Base-by-base conservation (phyloP, 1,140 invertebrate genomes). In the Tetraneura akinire region DNA sequence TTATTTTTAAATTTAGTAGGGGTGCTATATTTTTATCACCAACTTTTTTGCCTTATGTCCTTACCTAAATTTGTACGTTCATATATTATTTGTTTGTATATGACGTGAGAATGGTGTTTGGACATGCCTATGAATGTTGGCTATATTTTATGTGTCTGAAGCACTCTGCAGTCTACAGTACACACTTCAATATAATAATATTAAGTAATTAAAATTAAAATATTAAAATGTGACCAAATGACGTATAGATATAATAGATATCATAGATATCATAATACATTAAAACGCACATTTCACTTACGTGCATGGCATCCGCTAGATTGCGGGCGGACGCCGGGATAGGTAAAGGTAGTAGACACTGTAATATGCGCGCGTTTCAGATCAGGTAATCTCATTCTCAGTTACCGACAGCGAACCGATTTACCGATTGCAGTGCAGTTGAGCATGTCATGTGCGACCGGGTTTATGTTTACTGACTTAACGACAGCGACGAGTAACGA, bases 351-450 rank as follows among this genome's bases (percentile, higher is more conserved):
- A 10, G 23, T 18, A 57, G 51, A 51, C 71, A n/a, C n/a, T n/a
- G n/a, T n/a, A n/a, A n/a, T n/a, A 13, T 42, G 11, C 51, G 45
- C 70, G 70, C 29, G 70, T 68, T 11, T 23, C n/a, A n/a, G 21
- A 18, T 42, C n/a, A 60, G 23, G 53, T 78, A 62, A 60, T 55
- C 55, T 11, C 73, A n/a, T n/a, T n/a, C n/a, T n/a, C n/a, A 3
- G 23, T 29, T 18, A 57, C 21, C 32, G 9, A 45, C 32, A 10
- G 14, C 37, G n/a, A 37, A 68, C 64, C 64, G 64, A 37, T 42
- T 42, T n/a, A 53, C 51, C 53, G 53, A 62, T 78, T 21, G 51
- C 53, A 60, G 37, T 78, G 32, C 74, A 45, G 74, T 78, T 23
- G 16, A 62, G 21, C 74, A 23, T 47, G 37, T 18, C 74, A 62